Conservation (phyloP, 2,888 invertebrate genomes). For the Allygus modestus region DNA sequence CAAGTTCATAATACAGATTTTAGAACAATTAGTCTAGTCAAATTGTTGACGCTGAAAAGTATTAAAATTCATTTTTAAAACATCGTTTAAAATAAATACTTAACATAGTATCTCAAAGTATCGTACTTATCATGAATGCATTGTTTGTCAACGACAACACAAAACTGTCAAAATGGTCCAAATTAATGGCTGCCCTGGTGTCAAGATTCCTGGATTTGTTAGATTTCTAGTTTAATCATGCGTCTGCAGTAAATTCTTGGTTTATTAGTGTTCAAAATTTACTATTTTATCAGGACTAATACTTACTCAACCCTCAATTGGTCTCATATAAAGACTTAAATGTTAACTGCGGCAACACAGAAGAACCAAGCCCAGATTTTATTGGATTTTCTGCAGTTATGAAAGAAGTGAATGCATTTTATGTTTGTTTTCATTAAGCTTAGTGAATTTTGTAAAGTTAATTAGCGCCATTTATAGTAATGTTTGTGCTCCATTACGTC, state of each 20-base stretch:
- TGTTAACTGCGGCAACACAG: not conserved
- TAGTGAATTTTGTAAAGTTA: not conserved
- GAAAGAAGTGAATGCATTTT: slow-evolving; percentile 16
- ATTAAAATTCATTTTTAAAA: too few species aligned
- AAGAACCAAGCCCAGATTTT: slow-evolving; percentile 54
- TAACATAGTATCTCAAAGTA: too few species aligned
- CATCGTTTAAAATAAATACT: too few species aligned
- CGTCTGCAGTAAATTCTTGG: not conserved
- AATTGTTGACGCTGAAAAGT: too few species aligned
- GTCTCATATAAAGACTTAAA: not conserved
- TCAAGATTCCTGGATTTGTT: not conserved
- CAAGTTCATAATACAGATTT: too few species aligned
- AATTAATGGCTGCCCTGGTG: slow-evolving; percentile 46
- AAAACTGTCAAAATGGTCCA: slow-evolving; percentile 45
- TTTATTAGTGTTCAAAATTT: not conserved
- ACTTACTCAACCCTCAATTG: not conserved
- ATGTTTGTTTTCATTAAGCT: slow-evolving; percentile 1
- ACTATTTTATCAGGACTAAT: not conserved
- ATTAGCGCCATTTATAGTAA: not conserved
- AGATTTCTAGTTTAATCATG: not conserved
- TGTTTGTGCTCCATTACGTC: not conserved
- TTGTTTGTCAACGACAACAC: slow-evolving; percentile 50
- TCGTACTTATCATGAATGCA: not conserved
- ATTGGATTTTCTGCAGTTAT: slow-evolving; percentile 52
- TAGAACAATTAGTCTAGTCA: too few species aligned